Base-by-base conservation (phyloP, 2,888 invertebrate species). In the Trachelus tabidus region DNA sequence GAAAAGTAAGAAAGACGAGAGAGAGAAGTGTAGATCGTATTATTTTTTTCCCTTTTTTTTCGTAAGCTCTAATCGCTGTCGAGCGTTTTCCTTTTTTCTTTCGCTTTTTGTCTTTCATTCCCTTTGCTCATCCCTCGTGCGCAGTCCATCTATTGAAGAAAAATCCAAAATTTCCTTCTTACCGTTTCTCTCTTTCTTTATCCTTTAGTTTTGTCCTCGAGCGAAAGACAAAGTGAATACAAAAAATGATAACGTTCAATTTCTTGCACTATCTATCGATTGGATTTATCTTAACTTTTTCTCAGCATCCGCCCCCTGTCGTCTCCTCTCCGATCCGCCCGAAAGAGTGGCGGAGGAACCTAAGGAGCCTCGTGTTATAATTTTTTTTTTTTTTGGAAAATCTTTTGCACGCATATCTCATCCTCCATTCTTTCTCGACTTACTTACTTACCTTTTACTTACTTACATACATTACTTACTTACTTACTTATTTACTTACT, bases 271-370 rank as follows among this genome's bases (percentile, higher is more conserved):
- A 12, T 15, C 23, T 33, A 12, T 33, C 34, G 73, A 68, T 76
- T 73, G 73, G 77, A 78, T 77, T 73, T 80, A 75, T 80, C 78
- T 76, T 76, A 69, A 75, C 83, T 79, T 74, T 77, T 76, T 80
- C n/a, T n/a, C n/a, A n/a, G n/a, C n/a, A n/a, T 76, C 81, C 77
- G 78, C 77, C 79, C 71, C 71, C 33, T 82, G 82, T 80, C 78
- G 77, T 81, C 81, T 81, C 81, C 79, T 76, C 84, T 80, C 79
- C 76, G 68, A 73, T 79, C 75, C 73, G 40, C 56, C 23, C 56
- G 23, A 56, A 15, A 56, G 6, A 9, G 56, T 6, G 9, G 23
- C 1, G 23, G 23, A 6, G 40, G 23, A 40, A 23, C 23, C 6
- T 23, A 23, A 23, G 40, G 23, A 56, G 15, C 23, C 9, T 23